Base-by-base conservation (phyloP, 2,113 vertebrate species). In the Macquaria australasica region DNA sequence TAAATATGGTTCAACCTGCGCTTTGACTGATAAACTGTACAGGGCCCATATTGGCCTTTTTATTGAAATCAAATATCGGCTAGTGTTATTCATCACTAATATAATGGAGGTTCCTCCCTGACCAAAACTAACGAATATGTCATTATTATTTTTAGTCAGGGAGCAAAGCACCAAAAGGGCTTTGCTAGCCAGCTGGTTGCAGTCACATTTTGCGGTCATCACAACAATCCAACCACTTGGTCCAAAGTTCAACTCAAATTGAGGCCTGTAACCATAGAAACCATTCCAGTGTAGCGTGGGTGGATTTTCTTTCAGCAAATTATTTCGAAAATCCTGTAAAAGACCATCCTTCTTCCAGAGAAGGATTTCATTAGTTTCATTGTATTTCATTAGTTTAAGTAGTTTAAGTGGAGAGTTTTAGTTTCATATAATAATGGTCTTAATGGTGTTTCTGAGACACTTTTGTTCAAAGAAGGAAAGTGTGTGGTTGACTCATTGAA, bases 1-100 rank as follows among this genome's bases (percentile, higher is more conserved):
- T 77, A 73, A 89, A 87, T 85, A n/a, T 0, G 18, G 12, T 74
- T 45, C 83, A 39, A 25, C 51, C 77, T 70, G 34, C 1, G 2
- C 56, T 66, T 55, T 60, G 73, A 70, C 62, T 73, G 77, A 75
- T 73, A 63, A 68, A 39, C 43, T 43, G 18, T 14, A n/a, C 20
- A 0, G 34, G 14, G 4, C 37, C 51, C 2, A 7, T 20, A 12
- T n/a, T n/a, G 5, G 4, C 50, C 16, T 23, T 45, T 34, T 77
- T 60, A 41, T 51, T 67, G 37, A 68, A 72, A 31, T 56, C 6
- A 43, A 60, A 73, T 77, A 66, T 66, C 5, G 7, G 3, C 55
- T 25, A 31, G 37, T 73, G 41, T 64, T 63, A 43, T 34, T 71
- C 16, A 9, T 20, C 8, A 1, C 43, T 67, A 45, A 58, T 64